Conservation (phyloP, 2,113 vertebrate genomes). For the Pachycephala philippinensis region DNA sequence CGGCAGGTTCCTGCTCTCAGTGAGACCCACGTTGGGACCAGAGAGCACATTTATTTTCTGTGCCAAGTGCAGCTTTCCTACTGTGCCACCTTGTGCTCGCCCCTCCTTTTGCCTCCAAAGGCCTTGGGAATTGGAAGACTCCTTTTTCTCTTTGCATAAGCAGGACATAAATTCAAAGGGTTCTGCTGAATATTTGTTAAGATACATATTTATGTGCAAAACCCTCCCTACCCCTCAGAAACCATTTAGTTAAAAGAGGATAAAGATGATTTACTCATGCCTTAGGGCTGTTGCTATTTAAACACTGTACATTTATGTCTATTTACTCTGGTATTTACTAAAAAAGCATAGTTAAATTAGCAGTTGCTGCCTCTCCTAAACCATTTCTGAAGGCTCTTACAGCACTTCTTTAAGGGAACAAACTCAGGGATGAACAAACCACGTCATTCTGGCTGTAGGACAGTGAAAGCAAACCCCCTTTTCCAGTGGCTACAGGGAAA, state of each 20-base stretch:
- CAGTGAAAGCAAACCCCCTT: neutral
- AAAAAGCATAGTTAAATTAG: conserved; percentile 43
- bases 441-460: neutral
- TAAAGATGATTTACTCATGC: conserved; percentile 62
- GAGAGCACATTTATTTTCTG: neutral
- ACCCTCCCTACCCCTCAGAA: conserved; percentile 30
- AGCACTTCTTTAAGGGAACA: neutral
- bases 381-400: neutral
- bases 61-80: neutral
- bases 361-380: neutral
- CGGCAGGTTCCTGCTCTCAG: neutral
- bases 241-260: conserved; percentile 58
- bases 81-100: fast-evolving
- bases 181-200: conserved; percentile 38
- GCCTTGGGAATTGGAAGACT: conserved; percentile 9
- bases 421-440: neutral
- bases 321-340: conserved; percentile 64
- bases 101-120: neutral
- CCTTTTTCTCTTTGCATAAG: conserved; percentile 28
- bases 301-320: conserved; percentile 53
- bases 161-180: conserved; percentile 37
- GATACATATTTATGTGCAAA: conserved; percentile 42
- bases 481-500: neutral
- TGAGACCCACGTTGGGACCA: neutral
- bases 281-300: conserved; percentile 58